Percentiles rank a stretch among this genome's conserved stretches.
Evolutionary conservation across 2,797 vertebrate genomes (phyloP).

Genomic region (Tangara arthus): DNA sequence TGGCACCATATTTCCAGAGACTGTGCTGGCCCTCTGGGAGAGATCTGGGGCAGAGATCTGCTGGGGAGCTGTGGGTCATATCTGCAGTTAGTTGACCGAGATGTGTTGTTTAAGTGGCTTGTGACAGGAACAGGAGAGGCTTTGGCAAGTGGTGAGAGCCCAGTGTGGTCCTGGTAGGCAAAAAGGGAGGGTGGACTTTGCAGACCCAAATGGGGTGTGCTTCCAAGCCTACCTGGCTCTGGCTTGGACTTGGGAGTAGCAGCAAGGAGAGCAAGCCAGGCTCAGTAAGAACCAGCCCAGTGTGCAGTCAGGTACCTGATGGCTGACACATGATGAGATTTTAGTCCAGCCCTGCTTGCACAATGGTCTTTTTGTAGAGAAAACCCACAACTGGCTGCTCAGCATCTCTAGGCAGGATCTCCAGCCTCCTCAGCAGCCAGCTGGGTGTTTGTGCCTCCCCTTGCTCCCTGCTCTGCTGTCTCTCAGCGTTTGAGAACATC

Average conservation of each 20-base stretch:
- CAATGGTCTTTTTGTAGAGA: neutral
- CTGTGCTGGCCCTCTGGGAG: neutral
- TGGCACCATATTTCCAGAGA: conserved; percentile 14
- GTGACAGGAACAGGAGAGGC: neutral
- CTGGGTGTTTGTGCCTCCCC: neutral
- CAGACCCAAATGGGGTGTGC: neutral
- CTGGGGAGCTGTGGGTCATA: neutral
- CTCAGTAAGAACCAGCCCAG: neutral
- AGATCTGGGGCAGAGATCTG: neutral
- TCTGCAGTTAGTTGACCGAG: neutral
- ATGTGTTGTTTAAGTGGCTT: neutral
- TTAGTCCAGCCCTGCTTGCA: neutral
- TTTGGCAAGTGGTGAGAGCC: neutral
- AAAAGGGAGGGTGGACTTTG: neutral
- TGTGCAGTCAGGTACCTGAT: neutral
- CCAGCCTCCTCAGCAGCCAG: neutral
- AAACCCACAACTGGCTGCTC: neutral
- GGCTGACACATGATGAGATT: neutral
- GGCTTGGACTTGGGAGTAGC: neutral
- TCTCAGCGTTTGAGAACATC: neutral
- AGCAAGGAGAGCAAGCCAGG: neutral
- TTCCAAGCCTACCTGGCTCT: neutral
- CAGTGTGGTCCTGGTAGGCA: neutral
- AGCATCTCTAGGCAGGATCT: neutral
- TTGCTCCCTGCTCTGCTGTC: neutral